Conservation (phyloP, 2,113 vertebrate species). For the Sminthopsis crassicaudata region DNA sequence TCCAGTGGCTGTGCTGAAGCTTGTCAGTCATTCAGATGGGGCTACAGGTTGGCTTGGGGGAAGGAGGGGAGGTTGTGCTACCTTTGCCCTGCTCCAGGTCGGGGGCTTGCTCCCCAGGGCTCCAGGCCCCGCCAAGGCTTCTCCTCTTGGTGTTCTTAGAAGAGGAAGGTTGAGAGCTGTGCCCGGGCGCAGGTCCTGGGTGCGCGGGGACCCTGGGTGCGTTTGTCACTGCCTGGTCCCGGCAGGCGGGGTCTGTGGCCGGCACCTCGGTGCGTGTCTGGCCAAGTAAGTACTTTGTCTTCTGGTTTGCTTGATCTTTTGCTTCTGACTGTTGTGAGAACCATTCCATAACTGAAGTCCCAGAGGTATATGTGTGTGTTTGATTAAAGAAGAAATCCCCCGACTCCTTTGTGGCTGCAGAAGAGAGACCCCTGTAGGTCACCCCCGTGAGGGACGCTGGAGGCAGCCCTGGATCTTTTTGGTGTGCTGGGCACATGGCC, state of each 20-base stretch:
- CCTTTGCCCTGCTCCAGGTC: conserved; percentile 56
- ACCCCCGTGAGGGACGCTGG: not conserved
- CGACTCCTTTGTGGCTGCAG: conserved; percentile 54
- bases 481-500: not conserved
- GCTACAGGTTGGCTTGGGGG: not conserved
- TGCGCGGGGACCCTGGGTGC: not conserved
- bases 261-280: not conserved
- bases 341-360: conserved; percentile 70
- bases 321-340: conserved; percentile 66
- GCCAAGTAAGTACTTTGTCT: conserved; percentile 22
- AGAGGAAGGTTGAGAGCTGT: not conserved
- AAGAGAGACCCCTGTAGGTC: not conserved
- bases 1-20: conserved; percentile 53
- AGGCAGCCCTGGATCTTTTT: not conserved
- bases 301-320: conserved; percentile 50
- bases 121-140: not conserved
- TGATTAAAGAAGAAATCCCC: conserved; percentile 76
- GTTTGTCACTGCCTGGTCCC: not conserved
- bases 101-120: not conserved
- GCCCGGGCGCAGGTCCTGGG: not conserved
- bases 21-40: conserved; percentile 58
- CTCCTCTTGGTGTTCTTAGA: not conserved
- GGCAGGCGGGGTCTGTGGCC: not conserved
- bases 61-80: conserved; percentile 28
- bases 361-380: conserved; percentile 70